Conservation (phyloP, 2,888 invertebrate genomes). For the Ariolimax columbianus region DNA sequence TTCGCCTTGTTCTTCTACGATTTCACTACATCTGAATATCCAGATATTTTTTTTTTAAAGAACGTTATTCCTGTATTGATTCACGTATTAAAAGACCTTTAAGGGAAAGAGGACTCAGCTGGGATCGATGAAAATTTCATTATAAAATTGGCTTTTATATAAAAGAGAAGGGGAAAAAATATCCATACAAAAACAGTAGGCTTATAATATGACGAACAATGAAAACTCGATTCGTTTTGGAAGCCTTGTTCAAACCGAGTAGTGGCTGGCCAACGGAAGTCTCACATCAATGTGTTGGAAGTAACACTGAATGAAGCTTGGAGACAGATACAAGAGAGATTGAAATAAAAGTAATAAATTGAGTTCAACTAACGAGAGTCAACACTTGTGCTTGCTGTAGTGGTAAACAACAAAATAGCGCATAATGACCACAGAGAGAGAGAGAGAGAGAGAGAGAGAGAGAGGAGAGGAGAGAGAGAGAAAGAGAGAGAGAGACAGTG, state of each 20-base stretch:
- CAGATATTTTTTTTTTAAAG: too few relatives aligned
- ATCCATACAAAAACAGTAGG: not conserved
- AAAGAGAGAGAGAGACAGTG: too few relatives aligned
- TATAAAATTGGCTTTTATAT: not conserved
- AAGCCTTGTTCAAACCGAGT: not conserved
- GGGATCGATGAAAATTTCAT: constrained; percentile 10
- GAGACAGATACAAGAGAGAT: not conserved
- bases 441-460: too few relatives aligned
- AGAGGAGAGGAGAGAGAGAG: too few relatives aligned
- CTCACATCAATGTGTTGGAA: not conserved
- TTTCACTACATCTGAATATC: not conserved
- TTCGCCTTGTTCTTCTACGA: not conserved
- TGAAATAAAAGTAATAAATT: too few relatives aligned
- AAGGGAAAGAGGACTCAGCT: too few relatives aligned
- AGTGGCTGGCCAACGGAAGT: not conserved
- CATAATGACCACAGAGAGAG: too few relatives aligned
- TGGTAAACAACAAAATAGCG: too few relatives aligned
- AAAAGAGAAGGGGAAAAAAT: not conserved
- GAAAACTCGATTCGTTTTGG: not conserved
- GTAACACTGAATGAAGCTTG: not conserved
- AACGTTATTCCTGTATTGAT: too few relatives aligned
- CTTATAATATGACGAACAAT: not conserved
- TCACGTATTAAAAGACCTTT: too few relatives aligned
- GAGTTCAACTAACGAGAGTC: too few relatives aligned
- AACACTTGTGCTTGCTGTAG: too few relatives aligned